Evolutionary conservation across 2,797 vertebrate species (phyloP).

Genomic region (Hemibagrus guttatus): DNA sequence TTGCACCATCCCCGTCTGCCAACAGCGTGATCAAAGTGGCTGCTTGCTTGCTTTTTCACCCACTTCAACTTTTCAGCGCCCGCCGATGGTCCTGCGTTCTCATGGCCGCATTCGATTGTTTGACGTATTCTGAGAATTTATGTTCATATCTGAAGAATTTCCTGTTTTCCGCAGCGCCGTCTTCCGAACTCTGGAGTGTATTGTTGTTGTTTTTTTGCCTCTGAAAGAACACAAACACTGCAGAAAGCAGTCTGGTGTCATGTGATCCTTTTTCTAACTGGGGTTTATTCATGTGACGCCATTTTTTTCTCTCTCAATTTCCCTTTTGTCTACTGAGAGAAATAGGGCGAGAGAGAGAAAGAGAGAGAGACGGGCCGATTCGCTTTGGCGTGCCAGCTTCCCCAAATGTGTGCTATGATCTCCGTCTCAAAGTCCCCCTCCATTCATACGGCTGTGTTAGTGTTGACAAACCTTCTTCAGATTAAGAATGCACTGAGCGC

Average conservation of each 20-base stretch:
- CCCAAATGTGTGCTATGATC: slow-evolving; percentile 27
- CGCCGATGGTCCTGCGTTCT: slow-evolving; percentile 49
- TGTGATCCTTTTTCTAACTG: not conserved
- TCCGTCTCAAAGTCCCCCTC: slow-evolving; percentile 25
- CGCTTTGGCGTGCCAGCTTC: slow-evolving; percentile 27
- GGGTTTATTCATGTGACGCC: slow-evolving; percentile 37
- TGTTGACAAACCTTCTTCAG: slow-evolving; percentile 32
- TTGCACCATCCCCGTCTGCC: slow-evolving; percentile 72
- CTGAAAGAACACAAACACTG: slow-evolving; percentile 58
- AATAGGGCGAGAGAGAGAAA: slow-evolving; percentile 11
- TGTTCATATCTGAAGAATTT: not conserved
- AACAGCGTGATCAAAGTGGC: slow-evolving; percentile 78
- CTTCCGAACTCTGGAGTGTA: slow-evolving; percentile 36
- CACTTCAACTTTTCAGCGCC: slow-evolving; percentile 61
- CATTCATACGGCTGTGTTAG: slow-evolving; percentile 28
- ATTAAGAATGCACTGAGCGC: slow-evolving; percentile 33
- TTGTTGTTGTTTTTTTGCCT: slow-evolving; percentile 25
- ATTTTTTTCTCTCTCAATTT: not conserved
- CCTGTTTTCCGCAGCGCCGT: slow-evolving; percentile 37
- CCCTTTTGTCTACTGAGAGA: slow-evolving; percentile 36
- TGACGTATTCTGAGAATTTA: slow-evolving; percentile 53
- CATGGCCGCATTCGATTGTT: slow-evolving; percentile 54
- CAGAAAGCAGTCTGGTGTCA: not conserved
- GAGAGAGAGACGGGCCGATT: not conserved
- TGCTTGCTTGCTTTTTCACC: slow-evolving; percentile 67